phyloP scores from a whole-genome alignment of 2,888 invertebrate species.

The Caenorhabditis sp. region DNA sequence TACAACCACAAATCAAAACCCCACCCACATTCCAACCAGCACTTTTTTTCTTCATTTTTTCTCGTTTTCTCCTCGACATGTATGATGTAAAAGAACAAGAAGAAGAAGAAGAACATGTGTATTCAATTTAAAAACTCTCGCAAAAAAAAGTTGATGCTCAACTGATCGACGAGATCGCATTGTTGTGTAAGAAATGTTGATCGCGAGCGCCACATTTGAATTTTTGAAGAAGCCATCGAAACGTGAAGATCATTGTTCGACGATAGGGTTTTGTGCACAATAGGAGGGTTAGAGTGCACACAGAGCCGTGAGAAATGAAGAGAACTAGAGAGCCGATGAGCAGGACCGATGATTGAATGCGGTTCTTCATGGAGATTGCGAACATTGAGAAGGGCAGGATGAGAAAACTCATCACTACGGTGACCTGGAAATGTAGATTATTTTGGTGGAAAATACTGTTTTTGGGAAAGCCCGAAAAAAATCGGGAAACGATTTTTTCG shows the following conservation, averaged over 20 bases:
- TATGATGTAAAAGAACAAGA: conserved; percentile 4
- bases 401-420: background rate
- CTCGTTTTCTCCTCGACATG: background rate
- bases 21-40: background rate
- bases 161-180: background rate
- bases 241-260: background rate
- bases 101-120: conserved; percentile 32
- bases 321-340: background rate
- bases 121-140: conserved; percentile 32
- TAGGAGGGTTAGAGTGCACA: background rate
- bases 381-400: background rate
- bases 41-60: background rate
- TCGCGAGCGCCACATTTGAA: background rate
- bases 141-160: background rate
- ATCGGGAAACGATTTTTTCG: too few species aligned
- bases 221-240: background rate
- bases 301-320: background rate
- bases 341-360: background rate
- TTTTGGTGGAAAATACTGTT: background rate
- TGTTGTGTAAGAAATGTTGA: background rate
- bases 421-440: background rate
- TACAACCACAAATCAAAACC: background rate
- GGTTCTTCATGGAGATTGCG: background rate
- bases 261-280: background rate
- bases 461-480: background rate